Conservation (phyloP, 2,888 invertebrate genomes). For the Drosophila melanosoma region DNA sequence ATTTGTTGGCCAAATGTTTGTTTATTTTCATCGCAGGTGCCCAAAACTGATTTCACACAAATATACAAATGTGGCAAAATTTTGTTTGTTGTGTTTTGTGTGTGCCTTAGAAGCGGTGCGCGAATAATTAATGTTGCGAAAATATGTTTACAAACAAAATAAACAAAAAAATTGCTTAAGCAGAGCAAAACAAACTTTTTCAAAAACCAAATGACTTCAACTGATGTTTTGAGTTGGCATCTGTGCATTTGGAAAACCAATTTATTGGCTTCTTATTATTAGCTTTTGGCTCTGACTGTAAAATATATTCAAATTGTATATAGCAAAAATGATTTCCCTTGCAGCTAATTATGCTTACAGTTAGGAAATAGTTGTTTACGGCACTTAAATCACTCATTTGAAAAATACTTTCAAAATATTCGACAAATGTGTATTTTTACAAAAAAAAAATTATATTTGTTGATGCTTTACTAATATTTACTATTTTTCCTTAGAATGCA, state of each 20-base stretch:
- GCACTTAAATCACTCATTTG: not conserved
- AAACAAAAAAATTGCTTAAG: slow-evolving; percentile 38
- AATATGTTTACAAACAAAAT: slow-evolving; percentile 58
- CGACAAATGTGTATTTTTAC: not conserved
- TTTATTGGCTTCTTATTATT: not conserved
- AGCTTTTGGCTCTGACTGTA: not conserved
- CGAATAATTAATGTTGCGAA: slow-evolving; percentile 56
- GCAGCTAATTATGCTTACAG: not conserved
- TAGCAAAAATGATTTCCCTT: not conserved
- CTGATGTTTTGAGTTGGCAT: not conserved
- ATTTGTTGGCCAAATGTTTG: slow-evolving; percentile 5
- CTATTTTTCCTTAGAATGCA: slow-evolving; percentile 42
- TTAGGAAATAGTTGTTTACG: not conserved
- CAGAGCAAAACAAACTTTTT: slow-evolving; percentile 6
- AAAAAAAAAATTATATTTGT: not conserved
- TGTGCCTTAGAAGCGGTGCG: not conserved
- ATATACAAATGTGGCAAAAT: slow-evolving; percentile 18
- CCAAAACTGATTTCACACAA: slow-evolving; percentile 13
- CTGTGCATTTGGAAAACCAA: slow-evolving; percentile 4
- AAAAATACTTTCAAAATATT: not conserved
- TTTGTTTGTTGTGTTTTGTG: not conserved
- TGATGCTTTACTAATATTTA: slow-evolving; percentile 38
- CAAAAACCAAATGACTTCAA: slow-evolving; percentile 5
- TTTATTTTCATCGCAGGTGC: slow-evolving; percentile 21
- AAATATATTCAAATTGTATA: not conserved